Conservation (phyloP, 2,888 invertebrate species). For the Pristionchus japonicus region DNA sequence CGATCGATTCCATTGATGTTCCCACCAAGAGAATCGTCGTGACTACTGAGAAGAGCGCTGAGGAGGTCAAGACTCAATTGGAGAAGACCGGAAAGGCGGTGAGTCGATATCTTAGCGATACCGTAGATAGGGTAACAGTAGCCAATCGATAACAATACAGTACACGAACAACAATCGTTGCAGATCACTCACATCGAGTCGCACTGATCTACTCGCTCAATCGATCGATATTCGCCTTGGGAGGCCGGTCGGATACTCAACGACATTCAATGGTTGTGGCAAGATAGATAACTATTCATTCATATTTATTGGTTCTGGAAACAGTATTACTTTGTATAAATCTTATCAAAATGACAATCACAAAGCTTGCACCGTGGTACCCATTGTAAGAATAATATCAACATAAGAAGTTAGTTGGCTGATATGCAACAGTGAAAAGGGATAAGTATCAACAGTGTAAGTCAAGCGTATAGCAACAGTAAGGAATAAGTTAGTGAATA, state of each 20-base stretch:
- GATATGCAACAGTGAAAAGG: conserved; percentile 9
- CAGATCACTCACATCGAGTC: conserved; percentile 25
- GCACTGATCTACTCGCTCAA: neutral
- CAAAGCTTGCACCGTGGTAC: neutral
- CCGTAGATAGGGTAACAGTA: neutral
- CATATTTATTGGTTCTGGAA: conserved; percentile 20
- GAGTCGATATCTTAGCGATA: conserved; percentile 42
- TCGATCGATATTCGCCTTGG: conserved; percentile 23
- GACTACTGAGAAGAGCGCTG: conserved; percentile 74
- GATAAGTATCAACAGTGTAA: conserved; percentile 30
- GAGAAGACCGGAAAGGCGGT: conserved; percentile 77
- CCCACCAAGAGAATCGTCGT: conserved; percentile 75
- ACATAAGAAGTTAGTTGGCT: neutral
- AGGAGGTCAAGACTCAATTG: conserved; percentile 75
- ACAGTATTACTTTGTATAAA: conserved; percentile 27
- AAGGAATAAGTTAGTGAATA: neutral
- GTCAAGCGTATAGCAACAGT: neutral
- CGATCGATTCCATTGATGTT: conserved; percentile 75
- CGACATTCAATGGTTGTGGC: conserved; percentile 41
- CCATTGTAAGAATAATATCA: neutral
- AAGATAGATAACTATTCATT: conserved; percentile 25
- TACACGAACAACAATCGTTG: neutral
- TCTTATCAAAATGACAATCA: neutral
- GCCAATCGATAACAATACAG: neutral
- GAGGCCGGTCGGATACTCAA: conserved; percentile 12